Percentiles rank a stretch among this genome's conserved stretches.
phyloP scores from a whole-genome alignment of 2,888 invertebrate genomes.

The Saturnia japonica region DNA sequence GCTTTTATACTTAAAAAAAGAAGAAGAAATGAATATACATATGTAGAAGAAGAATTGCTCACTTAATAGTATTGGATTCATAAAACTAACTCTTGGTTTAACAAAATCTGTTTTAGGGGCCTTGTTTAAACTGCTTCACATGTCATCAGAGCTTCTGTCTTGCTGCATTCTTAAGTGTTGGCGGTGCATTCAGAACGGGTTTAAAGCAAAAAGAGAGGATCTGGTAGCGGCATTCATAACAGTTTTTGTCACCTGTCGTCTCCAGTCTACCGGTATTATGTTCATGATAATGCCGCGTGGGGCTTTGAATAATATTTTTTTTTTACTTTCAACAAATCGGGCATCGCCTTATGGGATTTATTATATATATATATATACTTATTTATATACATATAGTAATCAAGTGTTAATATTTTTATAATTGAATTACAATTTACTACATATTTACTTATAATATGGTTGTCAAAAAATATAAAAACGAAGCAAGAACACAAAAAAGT shows the following conservation, averaged over 20 bases:
- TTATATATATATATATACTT: no score
- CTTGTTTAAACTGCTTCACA: conserved; percentile 30
- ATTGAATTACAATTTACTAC: background rate
- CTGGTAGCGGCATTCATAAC: conserved; percentile 65
- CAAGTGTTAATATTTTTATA: conserved; percentile 19
- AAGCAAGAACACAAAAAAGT: background rate
- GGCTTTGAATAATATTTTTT: conserved; percentile 48
- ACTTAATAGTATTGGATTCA: background rate
- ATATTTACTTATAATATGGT: background rate
- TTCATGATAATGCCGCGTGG: conserved; percentile 49
- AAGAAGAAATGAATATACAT: no score
- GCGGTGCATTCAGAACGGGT: conserved; percentile 62
- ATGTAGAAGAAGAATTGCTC: no score
- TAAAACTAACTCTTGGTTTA: background rate
- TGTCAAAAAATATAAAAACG: background rate
- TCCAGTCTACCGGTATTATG: conserved; percentile 49
- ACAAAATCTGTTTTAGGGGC: conserved; percentile 30
- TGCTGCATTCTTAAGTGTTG: conserved; percentile 60
- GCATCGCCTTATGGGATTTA: conserved; percentile 32
- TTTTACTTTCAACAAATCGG: conserved; percentile 10
- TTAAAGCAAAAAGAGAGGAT: conserved; percentile 61
- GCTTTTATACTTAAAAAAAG: no score
- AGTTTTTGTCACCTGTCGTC: conserved; percentile 71
- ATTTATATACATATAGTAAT: no score
- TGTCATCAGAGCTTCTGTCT: conserved; percentile 40